phyloP scores from a whole-genome alignment of 2,888 invertebrate genomes.

The Lamellibrachia columna region DNA sequence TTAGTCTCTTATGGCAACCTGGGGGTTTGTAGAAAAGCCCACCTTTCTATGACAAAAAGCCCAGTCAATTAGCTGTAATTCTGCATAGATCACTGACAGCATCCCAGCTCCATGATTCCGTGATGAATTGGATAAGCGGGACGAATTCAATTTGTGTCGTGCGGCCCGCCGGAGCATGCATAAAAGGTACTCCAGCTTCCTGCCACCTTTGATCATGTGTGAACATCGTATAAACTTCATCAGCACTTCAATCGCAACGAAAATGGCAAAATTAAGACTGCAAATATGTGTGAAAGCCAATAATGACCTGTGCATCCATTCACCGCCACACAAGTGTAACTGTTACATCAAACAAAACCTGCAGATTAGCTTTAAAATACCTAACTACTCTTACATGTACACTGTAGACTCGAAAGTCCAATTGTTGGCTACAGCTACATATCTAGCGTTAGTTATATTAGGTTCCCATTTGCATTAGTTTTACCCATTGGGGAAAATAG shows the following conservation, averaged over 20 bases:
- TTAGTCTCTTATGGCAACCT: neutral
- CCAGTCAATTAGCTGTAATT: constrained; percentile 9
- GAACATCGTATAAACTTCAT: constrained; percentile 11
- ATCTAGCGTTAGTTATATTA: neutral
- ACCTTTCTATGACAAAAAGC: neutral
- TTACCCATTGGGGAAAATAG: neutral
- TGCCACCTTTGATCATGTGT: neutral
- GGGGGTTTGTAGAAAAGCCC: neutral
- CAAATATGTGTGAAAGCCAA: constrained; percentile 16
- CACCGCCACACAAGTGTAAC: neutral
- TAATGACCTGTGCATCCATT: neutral
- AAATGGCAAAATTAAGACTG: constrained; percentile 9
- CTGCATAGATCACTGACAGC: neutral
- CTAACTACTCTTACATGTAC: neutral
- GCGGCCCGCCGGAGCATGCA: neutral
- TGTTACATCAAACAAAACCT: neutral
- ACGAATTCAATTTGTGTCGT: neutral
- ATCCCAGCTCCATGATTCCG: neutral
- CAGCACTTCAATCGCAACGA: neutral
- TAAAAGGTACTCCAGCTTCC: neutral
- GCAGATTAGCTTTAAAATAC: neutral
- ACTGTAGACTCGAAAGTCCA: neutral
- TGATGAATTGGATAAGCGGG: constrained; percentile 12
- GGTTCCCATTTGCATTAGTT: too few relatives aligned
- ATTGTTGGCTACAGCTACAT: neutral